Conservation (phyloP, 1,140 invertebrate species). For the Aleiodes sp. region DNA sequence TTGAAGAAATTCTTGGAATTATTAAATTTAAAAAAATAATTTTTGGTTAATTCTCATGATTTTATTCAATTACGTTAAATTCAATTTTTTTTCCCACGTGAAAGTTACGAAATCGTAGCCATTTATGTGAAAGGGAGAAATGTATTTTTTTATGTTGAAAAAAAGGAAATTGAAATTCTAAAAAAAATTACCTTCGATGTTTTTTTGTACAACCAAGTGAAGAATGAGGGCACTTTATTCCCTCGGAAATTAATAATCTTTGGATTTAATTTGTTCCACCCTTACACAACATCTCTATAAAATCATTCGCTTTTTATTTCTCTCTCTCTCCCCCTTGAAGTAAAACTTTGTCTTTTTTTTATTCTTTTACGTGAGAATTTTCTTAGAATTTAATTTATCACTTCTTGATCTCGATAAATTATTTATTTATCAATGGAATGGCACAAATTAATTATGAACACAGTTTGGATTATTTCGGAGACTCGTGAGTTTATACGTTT, state of each 20-base stretch:
- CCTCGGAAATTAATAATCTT: neutral
- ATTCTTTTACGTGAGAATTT: neutral
- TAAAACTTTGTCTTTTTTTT: neutral
- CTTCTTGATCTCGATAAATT: neutral
- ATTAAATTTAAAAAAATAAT: no score
- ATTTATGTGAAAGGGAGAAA: neutral
- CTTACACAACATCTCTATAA: neutral
- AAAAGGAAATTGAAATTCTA: neutral
- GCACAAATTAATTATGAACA: neutral
- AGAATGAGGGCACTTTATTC: neutral
- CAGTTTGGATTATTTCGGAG: neutral
- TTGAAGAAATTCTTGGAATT: no score
- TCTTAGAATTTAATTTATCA: neutral
- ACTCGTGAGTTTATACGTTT: neutral
- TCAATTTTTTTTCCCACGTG: no score
- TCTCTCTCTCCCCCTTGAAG: neutral
- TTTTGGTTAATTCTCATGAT: neutral
- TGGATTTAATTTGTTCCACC: neutral
- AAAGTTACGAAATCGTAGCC: neutral
- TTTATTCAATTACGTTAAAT: neutral
- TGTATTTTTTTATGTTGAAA: neutral
- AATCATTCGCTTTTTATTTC: neutral
- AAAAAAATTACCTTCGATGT: constrained; percentile 17
- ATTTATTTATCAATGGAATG: neutral
- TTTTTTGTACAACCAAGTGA: constrained; percentile 7